Percentiles rank a stretch among this genome's conserved stretches.
Conservation (phyloP, 2,888 invertebrate species). For the Dorcus hopei region DNA sequence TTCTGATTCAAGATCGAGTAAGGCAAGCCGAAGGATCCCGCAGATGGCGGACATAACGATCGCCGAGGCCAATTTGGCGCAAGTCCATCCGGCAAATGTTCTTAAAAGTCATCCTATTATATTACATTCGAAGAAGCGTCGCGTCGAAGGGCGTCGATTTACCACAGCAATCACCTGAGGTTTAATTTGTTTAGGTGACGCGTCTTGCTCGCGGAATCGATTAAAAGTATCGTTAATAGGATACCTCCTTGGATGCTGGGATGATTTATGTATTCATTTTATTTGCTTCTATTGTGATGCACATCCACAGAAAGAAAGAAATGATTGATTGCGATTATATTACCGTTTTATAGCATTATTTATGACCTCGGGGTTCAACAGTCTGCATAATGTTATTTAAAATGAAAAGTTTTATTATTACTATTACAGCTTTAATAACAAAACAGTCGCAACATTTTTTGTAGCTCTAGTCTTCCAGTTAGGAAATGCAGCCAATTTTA, state of each 20-base stretch:
- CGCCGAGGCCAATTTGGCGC: slow-evolving; percentile 27
- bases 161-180: slow-evolving; percentile 24
- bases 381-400: too few relatives aligned
- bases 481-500: too few relatives aligned
- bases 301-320: background rate
- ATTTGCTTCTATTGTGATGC: background rate
- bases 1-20: background rate
- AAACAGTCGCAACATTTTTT: too few relatives aligned
- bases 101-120: slow-evolving; percentile 29
- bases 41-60: slow-evolving; percentile 23
- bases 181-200: slow-evolving; percentile 27
- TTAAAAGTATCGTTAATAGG: too few relatives aligned
- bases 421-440: too few relatives aligned
- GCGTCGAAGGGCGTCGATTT: slow-evolving; percentile 21
- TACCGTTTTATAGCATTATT: too few relatives aligned
- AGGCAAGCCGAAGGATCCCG: background rate
- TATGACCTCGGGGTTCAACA: too few relatives aligned
- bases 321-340: background rate
- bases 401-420: too few relatives aligned
- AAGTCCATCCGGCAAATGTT: slow-evolving; percentile 18
- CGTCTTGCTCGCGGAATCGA: slow-evolving; percentile 19
- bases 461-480: too few relatives aligned
- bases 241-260: background rate
- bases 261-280: slow-evolving; percentile 1
- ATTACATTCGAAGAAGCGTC: background rate